phyloP scores from a whole-genome alignment of 64 coral and sea anemone genomes.

The Montipora sp. region DNA sequence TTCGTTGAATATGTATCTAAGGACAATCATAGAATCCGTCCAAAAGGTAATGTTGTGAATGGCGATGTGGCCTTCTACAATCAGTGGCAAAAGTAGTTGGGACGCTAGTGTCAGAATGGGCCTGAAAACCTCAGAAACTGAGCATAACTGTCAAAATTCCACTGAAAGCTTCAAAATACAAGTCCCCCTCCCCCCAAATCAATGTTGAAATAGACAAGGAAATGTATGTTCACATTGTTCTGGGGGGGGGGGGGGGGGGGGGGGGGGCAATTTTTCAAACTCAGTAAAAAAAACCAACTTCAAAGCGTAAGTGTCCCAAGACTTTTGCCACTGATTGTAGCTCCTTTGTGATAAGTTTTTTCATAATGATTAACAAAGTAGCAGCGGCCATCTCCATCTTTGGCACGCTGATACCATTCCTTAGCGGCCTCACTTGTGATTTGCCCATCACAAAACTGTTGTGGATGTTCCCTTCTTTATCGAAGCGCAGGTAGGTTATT shows the following conservation, averaged over 20 bases:
- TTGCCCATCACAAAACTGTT: constrained; percentile 51
- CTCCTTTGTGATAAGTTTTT: constrained; percentile 50
- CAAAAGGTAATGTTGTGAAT: constrained; percentile 40
- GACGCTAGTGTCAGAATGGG: no score
- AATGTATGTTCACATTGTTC: no score
- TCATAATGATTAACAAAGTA: constrained; percentile 50
- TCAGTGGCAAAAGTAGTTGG: no score
- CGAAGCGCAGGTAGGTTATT: constrained; percentile 52
- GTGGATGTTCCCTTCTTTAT: constrained; percentile 28
- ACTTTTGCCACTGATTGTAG: not conserved
- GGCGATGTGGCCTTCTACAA: constrained; percentile 14
- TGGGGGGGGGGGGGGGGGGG: no score
- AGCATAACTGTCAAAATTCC: no score
- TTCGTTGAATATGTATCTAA: constrained; percentile 62
- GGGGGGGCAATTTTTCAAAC: no score
- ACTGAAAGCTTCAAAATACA: no score
- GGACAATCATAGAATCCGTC: constrained; percentile 67
- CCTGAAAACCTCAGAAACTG: no score
- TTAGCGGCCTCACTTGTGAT: constrained; percentile 62
- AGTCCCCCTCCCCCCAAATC: no score
- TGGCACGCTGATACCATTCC: constrained; percentile 54
- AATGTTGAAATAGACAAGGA: no score
- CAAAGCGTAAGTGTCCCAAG: no score
- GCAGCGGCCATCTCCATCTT: constrained; percentile 78
- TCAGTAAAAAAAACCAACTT: no score